Evolutionary conservation across 2,113 vertebrate species (phyloP).

Genomic region (Lates calcarifer): DNA sequence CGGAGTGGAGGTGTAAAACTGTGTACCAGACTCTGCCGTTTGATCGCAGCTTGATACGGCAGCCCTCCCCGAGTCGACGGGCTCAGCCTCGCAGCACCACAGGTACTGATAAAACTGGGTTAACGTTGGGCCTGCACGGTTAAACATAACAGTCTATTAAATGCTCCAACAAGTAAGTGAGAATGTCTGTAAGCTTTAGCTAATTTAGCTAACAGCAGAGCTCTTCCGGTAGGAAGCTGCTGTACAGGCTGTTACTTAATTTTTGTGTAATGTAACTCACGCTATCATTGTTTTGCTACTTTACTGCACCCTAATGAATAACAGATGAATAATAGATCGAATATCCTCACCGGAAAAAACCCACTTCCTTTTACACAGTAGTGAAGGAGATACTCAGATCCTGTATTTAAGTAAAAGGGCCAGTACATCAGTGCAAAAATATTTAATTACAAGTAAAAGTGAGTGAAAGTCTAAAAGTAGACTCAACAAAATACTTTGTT

Average conservation of each 20-base stretch:
- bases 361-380: no score
- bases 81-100: neutral
- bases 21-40: slow-evolving; percentile 79
- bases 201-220: neutral
- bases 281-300: neutral
- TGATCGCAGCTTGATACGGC: neutral
- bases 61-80: neutral
- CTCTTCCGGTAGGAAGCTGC: neutral
- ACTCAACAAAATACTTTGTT: neutral
- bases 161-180: neutral
- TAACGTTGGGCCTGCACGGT: neutral
- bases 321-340: no score
- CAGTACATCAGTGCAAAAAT: neutral
- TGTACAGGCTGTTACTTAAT: neutral
- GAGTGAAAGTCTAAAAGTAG: neutral
- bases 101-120: slow-evolving; percentile 22
- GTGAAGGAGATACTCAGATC: neutral
- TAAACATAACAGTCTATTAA: neutral
- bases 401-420: neutral
- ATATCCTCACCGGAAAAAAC: neutral
- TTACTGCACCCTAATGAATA: neutral
- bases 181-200: neutral
- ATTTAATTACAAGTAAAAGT: no score
- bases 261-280: neutral
- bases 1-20: slow-evolving; percentile 74